Conservation (phyloP, 92 coral and sea anemone genomes). For the Parazoanthus swiftii region DNA sequence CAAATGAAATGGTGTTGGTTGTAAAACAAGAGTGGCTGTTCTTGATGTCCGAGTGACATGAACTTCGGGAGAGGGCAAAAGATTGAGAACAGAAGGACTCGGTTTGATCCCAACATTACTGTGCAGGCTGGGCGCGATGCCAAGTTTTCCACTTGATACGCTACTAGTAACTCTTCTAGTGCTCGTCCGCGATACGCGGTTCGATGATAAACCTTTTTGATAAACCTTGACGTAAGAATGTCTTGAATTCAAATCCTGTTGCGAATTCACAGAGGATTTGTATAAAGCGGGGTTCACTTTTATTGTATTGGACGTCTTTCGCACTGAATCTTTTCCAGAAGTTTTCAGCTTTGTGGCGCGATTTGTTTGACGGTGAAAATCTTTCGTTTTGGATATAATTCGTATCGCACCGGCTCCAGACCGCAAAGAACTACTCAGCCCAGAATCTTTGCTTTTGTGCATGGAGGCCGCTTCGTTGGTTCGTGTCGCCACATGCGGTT, state of each 20-base stretch:
- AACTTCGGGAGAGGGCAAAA: conserved; percentile 32
- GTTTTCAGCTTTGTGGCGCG: conserved; percentile 21
- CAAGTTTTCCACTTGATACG: background rate
- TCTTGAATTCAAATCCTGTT: conserved; percentile 28
- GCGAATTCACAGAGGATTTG: conserved; percentile 29
- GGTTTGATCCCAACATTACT: conserved; percentile 22
- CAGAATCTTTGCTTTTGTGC: conserved; percentile 25
- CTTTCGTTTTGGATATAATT: conserved; percentile 6
- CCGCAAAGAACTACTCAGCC: conserved; percentile 7
- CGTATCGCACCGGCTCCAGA: conserved; percentile 32
- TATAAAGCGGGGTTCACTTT: conserved; percentile 8
- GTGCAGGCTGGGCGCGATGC: background rate
- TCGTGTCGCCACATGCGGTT: conserved; percentile 41
- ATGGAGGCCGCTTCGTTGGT: conserved; percentile 3
- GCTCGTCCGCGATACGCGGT: conserved; percentile 11
- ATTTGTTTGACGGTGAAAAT: conserved; percentile 31
- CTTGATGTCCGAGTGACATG: conserved; percentile 38
- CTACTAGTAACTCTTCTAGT: conserved; percentile 12
- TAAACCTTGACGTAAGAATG: conserved; percentile 3
- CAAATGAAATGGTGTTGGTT: conserved; percentile 37
- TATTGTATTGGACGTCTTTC: conserved; percentile 24
- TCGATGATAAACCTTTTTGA: conserved; percentile 21
- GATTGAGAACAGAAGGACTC: conserved; percentile 25
- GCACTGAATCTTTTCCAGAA: conserved; percentile 20
- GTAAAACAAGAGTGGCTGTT: conserved; percentile 24